Conservation (phyloP, 2,113 vertebrate species). For the Nannobrachium achirus region DNA sequence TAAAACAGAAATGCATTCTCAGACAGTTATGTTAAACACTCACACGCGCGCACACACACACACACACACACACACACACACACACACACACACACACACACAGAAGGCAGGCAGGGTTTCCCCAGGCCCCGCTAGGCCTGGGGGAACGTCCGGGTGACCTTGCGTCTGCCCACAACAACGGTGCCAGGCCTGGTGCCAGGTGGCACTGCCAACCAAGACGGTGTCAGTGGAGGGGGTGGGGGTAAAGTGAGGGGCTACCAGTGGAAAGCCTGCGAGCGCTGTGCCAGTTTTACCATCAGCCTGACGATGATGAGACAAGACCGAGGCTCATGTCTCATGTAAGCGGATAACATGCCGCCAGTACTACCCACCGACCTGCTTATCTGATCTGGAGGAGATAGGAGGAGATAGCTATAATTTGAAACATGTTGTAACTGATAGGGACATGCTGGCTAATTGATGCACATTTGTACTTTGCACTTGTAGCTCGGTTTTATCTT, state of each 20-base stretch:
- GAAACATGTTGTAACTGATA: background rate
- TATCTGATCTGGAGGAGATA: background rate
- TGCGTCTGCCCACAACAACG: constrained; percentile 62
- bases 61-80: constrained; percentile 24
- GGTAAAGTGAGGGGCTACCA: constrained; percentile 12
- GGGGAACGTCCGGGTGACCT: constrained; percentile 70
- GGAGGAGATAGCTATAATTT: background rate
- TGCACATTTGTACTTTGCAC: too few species aligned
- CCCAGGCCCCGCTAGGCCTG: constrained; percentile 5
- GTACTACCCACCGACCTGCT: background rate
- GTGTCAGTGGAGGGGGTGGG: constrained; percentile 9
- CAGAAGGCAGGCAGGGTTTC: constrained; percentile 54
- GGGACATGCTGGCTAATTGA: background rate
- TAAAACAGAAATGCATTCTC: constrained; percentile 17
- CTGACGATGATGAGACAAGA: background rate
- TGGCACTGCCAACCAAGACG: constrained; percentile 63
- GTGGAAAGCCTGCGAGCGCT: constrained; percentile 21
- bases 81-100: background rate
- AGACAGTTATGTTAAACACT: constrained; percentile 20
- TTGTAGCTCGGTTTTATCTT: too few species aligned
- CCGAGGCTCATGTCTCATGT: background rate
- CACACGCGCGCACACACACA: constrained; percentile 22
- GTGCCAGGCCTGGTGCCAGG: constrained; percentile 66
- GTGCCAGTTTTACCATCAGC: constrained; percentile 26
- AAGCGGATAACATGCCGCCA: background rate